Evolutionary conservation across 2,113 vertebrate genomes (phyloP).

Genomic region (Microtus oregoni): DNA sequence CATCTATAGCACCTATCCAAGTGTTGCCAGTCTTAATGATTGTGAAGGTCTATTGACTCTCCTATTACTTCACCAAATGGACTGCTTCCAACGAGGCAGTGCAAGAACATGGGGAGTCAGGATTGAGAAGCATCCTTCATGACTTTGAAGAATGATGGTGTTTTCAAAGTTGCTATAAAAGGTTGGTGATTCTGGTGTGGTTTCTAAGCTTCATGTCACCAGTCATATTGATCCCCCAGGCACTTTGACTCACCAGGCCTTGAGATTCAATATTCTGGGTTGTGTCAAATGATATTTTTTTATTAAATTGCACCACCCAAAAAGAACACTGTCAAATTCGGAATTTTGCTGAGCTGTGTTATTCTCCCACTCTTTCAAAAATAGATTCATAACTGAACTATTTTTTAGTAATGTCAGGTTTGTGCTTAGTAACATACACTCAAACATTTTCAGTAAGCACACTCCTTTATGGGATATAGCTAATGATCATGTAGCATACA

Average conservation of each 20-base stretch:
- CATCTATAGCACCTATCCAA: not conserved
- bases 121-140: not conserved
- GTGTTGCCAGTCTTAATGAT: not conserved
- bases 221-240: conserved; percentile 19
- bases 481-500: not conserved
- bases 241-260: not conserved
- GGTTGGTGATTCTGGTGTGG: not conserved
- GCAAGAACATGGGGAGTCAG: not conserved
- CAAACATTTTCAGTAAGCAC: conserved; percentile 15
- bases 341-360: conserved; percentile 52
- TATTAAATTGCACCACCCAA: conserved; percentile 18
- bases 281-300: not conserved
- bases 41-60: not conserved
- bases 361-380: conserved; percentile 33
- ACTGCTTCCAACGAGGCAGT: not conserved
- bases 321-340: conserved; percentile 37
- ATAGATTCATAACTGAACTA: conserved; percentile 18
- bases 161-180: not conserved
- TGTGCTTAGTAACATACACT: conserved; percentile 23
- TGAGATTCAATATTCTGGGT: conserved; percentile 44
- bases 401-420: conserved; percentile 15
- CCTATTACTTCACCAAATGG: not conserved
- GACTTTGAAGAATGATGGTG: conserved; percentile 13
- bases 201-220: not conserved
- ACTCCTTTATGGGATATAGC: conserved; percentile 1